Base-by-base conservation (phyloP, 2,888 invertebrate genomes). In the Monochamus alternatus region DNA sequence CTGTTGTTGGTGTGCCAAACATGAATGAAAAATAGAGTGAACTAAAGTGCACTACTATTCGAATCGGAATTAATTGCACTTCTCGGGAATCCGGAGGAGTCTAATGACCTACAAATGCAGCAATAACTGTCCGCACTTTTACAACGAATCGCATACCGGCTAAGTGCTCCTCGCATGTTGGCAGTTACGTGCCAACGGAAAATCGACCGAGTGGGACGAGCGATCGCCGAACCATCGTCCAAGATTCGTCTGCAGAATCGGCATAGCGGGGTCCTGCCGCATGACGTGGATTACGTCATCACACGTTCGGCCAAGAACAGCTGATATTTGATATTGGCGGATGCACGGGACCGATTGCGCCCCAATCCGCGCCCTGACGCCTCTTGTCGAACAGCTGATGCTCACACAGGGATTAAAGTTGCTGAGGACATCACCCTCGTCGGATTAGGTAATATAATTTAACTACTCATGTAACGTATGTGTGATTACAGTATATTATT, bases 101-200 rank as follows among this genome's bases (percentile, higher is more conserved):
- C 73, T 73, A 71, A 71, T 71, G 38, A 71, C 55, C 71, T 14
- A 71, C 52, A 63, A 52, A 43, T 47, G 70, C 62, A 38, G 10
- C 59, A 58, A 43, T 69, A 74, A 74, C 74, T 60, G 73, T 73
- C 12, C 22, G 52, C 10, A 51, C 7, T 63, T 74, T 69, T 75
- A 73, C 30, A 73, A 73, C 64, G 44, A 65, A 66, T 62, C 63
- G 64, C 64, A 51, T 58, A 52, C 64, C 52, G 38, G 3, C 47
- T 3, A 69, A 63, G 69, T 55, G 10, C 55, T 74, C 55, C 63
- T 44, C 60, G 62, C 68, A 55, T 55, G 32, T 68, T 60, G 47
- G 43, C 52, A 51, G 63, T 68, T 69, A 52, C 62, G 62, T 63
- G 55, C 69, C 62, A 69, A 60, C 74, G 74, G 68, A 74, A 74